phyloP scores from a whole-genome alignment of 2,797 vertebrate species.

The Pteronotus mesoamericanus region DNA sequence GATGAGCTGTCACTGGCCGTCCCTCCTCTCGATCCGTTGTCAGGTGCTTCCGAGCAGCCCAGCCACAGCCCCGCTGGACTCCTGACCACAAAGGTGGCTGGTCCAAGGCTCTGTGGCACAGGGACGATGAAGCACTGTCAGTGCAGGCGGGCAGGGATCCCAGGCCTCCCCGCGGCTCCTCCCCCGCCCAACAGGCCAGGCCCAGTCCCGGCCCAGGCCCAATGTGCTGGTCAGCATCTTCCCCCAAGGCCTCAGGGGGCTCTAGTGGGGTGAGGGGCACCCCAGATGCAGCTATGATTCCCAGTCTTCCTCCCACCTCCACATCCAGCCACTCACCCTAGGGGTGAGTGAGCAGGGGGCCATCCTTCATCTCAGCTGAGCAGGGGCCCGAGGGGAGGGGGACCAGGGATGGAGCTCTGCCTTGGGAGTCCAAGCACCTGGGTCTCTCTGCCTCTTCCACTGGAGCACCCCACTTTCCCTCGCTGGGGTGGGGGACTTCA shows the following conservation, averaged over 20 bases:
- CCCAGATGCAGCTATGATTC: neutral
- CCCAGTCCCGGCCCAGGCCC: neutral
- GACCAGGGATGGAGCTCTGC: accelerated
- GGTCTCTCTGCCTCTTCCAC: neutral
- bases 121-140: slow-evolving; percentile 26
- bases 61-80: neutral
- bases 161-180: neutral
- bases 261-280: neutral
- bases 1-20: neutral
- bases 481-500: neutral
- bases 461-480: neutral
- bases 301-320: neutral
- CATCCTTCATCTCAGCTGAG: neutral
- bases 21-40: neutral
- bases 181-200: neutral
- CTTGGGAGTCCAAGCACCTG: neutral
- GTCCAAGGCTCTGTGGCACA: slow-evolving; percentile 36
- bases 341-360: neutral
- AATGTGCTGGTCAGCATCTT: neutral
- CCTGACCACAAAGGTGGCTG: neutral
- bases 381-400: neutral
- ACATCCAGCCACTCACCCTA: neutral
- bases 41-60: neutral
- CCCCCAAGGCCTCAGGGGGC: neutral
- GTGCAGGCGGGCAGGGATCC: neutral